Percentiles rank a stretch among this genome's conserved stretches.
phyloP scores from a whole-genome alignment of 2,797 vertebrate species.

The Oryzias dopingdopingensis region DNA sequence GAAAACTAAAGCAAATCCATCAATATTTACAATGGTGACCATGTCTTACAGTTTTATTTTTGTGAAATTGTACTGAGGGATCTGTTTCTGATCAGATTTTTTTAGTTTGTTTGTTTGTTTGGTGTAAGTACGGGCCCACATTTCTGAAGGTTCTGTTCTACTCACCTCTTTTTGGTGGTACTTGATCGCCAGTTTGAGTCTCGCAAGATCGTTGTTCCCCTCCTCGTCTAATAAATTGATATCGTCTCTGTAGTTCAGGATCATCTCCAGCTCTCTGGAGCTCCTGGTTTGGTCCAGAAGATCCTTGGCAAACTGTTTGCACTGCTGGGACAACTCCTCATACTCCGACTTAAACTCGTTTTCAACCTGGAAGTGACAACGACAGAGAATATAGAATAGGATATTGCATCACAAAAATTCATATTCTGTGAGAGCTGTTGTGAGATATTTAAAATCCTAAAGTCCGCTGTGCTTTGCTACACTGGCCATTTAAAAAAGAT shows the following conservation, averaged over 20 bases:
- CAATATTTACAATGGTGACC: too few species aligned
- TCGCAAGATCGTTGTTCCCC: constrained; percentile 88
- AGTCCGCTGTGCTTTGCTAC: too few species aligned
- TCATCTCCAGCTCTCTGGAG: constrained; percentile 96
- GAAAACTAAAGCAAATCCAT: not conserved
- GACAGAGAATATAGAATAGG: not conserved
- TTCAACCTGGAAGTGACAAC: constrained; percentile 76
- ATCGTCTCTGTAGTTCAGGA: constrained; percentile 95
- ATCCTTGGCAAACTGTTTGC: constrained; percentile 97
- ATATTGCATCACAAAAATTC: not conserved
- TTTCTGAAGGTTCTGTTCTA: too few species aligned
- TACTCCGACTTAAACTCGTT: constrained; percentile 98
- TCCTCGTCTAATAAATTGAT: constrained; percentile 88
- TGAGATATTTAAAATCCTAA: too few species aligned
- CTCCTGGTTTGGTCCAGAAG: constrained; percentile 96
- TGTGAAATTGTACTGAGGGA: too few species aligned
- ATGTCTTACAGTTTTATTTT: too few species aligned
- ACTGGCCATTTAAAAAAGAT: too few species aligned
- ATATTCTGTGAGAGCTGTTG: too few species aligned
- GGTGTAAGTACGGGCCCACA: not conserved
- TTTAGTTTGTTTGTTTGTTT: not conserved
- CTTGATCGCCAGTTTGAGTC: constrained; percentile 96
- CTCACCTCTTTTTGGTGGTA: constrained; percentile 97
- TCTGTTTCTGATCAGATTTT: too few species aligned
- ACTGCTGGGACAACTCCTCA: constrained; percentile 92